Conservation (phyloP, 2,888 invertebrate species). For the Aphrophora alni region DNA sequence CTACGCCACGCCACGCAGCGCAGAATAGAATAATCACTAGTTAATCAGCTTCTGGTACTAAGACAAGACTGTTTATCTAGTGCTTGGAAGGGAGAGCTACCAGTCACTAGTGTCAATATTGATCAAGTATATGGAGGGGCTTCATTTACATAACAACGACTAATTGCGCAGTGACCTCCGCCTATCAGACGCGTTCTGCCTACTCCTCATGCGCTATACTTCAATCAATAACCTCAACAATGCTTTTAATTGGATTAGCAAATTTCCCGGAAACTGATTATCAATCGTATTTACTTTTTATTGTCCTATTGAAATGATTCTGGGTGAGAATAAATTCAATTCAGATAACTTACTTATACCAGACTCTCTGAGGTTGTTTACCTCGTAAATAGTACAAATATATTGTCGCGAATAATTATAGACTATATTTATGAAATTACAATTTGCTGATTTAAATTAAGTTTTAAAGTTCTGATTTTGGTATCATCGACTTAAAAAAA, state of each 20-base stretch:
- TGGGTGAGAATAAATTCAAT: too few species aligned
- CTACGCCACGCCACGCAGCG: background rate
- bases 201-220: background rate
- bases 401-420: too few species aligned
- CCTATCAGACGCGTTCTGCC: background rate
- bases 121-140: background rate
- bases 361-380: too few species aligned
- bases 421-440: too few species aligned
- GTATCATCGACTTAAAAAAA: too few species aligned
- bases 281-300: background rate
- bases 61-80: background rate
- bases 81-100: background rate
- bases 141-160: background rate
- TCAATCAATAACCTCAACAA: background rate
- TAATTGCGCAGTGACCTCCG: background rate
- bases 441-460: too few species aligned
- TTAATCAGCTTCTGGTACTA: background rate
- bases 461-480: too few species aligned
- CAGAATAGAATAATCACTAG: background rate
- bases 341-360: too few species aligned
- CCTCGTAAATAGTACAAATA: too few species aligned
- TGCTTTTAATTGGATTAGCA: background rate
- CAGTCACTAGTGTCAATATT: background rate
- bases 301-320: too few species aligned
- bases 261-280: background rate